Evolutionary conservation across 1,140 invertebrate species (phyloP).

Genomic region (Venustaconcha ellipsiformis): DNA sequence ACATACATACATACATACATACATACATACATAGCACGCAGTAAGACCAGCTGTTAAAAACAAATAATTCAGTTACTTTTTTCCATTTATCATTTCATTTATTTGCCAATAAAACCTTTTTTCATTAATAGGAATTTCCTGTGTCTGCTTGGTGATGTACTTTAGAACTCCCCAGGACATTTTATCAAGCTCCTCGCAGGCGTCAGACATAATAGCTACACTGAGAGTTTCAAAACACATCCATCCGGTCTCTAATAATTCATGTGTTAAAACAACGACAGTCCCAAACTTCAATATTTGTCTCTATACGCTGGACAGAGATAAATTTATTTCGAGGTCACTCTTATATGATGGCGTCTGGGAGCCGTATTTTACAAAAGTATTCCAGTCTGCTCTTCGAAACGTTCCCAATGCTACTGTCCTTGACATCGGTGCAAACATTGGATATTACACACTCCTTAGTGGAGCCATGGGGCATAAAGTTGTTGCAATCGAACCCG

Average conservation of each 20-base stretch:
- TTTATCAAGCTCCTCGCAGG: too few species aligned
- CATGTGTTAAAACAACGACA: slow-evolving; percentile 18
- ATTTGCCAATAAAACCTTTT: too few species aligned
- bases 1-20: too few species aligned
- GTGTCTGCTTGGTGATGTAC: too few species aligned
- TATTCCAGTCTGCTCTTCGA: slow-evolving; percentile 38
- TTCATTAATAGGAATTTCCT: too few species aligned
- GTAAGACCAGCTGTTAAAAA: too few species aligned
- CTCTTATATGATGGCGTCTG: slow-evolving; percentile 49
- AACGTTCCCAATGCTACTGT: slow-evolving; percentile 39
- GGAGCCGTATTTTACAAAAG: slow-evolving; percentile 55
- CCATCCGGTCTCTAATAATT: neutral
- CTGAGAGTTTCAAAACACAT: too few species aligned
- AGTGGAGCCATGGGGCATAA: slow-evolving; percentile 49
- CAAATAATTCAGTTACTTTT: too few species aligned
- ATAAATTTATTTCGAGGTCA: slow-evolving; percentile 55
- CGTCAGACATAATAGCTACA: too few species aligned
- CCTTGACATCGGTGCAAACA: slow-evolving; percentile 61
- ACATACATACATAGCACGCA: too few species aligned
- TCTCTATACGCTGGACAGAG: slow-evolving; percentile 38
- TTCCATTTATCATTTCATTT: too few species aligned
- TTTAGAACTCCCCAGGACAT: too few species aligned
- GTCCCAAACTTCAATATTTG: slow-evolving; percentile 49
- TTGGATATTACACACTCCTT: slow-evolving; percentile 57
- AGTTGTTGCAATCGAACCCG: slow-evolving; percentile 62